Evolutionary conservation across 2,888 invertebrate genomes (phyloP), one percentile per base, ranked within the genome.

Genomic region (Trissolcus japonicus): DNA sequence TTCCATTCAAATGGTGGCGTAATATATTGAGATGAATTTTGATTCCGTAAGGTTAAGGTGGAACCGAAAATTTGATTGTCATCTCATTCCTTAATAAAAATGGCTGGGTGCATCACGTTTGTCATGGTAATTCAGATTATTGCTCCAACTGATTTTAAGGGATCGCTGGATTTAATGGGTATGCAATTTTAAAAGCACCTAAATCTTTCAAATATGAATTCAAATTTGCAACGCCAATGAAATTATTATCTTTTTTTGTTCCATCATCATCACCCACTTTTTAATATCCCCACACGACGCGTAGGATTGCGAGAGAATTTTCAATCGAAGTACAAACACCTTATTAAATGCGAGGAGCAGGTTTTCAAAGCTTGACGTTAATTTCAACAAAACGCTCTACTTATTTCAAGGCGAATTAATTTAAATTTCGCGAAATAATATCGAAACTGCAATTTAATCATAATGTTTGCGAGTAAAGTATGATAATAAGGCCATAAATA

Each of bases 401-500:
- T 60, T 61, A 68, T 51, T 57, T 43, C 57, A 11, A n/a, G n/a
- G 25, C 19, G 57, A 62, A 65, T 65, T 65, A 72, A 61, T 65
- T 71, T 71, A 29, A 71, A 62, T 63, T 71, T 59, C 29, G 54
- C 25, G 9, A 41, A 60, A 55, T 50, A 50, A 65, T 60, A 3
- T 7, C 41, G n/a, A 54, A 66, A 65, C 66, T 61, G 51, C 50
- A 19, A 43, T 41, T 65, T 66, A 66, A 60, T 73, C 48, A 66
- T 21, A 73, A 48, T 57, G 46, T 59, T 14, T 16, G 16, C 16
- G 35, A 35, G 35, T 35, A 35, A 35, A 35, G 35, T 63, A 68
- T 68, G 59, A 54, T 62, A 67, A 74, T 76, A 50, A 60, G 51
- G 63, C 50, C 62, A 63, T 75, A 75, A 69, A 68, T 75, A 60